These are phyloP conservation scores for Drosophila falleni DNA, from an alignment of 2,888 invertebrate species.

Conservation along the genomic window DNA sequence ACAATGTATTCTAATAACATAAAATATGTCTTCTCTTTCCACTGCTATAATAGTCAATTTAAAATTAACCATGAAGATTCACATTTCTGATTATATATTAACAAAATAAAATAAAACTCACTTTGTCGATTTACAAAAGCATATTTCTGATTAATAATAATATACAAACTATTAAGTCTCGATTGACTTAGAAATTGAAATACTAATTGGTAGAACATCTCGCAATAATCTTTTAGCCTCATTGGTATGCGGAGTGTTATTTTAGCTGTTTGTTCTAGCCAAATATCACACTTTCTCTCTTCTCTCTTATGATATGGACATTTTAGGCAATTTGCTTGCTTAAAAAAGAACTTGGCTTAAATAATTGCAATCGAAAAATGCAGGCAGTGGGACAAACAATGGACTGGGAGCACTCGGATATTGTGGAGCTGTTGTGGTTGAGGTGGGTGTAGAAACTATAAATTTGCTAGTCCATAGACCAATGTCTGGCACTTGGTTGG, in stretches of 20 bases:
- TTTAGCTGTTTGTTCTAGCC: slow-evolving; percentile 1
- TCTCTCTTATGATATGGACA: slow-evolving; percentile 25
- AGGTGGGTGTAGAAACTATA: slow-evolving; percentile 47
- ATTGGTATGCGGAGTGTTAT: slow-evolving; percentile 1
- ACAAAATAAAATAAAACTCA: no score
- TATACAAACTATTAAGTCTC: neutral
- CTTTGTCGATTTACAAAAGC: no score
- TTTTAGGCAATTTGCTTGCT: slow-evolving; percentile 40
- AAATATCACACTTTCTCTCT: neutral
- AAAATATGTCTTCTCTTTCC: neutral
- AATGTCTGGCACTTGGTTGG: slow-evolving; percentile 66
- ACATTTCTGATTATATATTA: no score
- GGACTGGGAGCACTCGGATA: neutral
- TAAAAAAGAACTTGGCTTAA: slow-evolving; percentile 49
- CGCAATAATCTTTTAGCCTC: neutral
- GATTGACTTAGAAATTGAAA: neutral
- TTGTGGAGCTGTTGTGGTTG: neutral
- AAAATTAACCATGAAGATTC: no score
- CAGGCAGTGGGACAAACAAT: slow-evolving; percentile 41
- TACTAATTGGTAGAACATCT: neutral
- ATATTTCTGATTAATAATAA: no score
- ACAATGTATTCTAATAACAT: neutral
- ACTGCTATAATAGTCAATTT: no score
- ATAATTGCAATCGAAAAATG: slow-evolving; percentile 53
- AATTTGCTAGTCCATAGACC: slow-evolving; percentile 69